phyloP scores from a whole-genome alignment of 2,113 vertebrate species.

The Maccullochella peelii region DNA sequence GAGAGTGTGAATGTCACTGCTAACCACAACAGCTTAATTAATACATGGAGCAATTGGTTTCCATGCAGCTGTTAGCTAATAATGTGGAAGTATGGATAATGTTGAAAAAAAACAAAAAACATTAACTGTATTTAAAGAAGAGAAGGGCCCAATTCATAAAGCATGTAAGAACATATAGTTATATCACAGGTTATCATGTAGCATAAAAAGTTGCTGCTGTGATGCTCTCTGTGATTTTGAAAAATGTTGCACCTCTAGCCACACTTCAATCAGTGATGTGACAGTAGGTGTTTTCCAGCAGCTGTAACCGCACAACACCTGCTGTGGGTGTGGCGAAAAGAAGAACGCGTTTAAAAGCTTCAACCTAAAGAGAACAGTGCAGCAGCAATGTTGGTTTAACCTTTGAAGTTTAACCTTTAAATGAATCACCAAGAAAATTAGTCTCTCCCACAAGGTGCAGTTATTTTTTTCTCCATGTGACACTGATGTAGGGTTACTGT shows the following conservation, averaged over 20 bases:
- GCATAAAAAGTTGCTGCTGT: not conserved
- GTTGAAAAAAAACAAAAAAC: not conserved
- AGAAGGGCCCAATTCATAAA: not conserved
- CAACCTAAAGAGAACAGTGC: not conserved
- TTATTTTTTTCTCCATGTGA: not conserved
- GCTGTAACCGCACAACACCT: conserved; percentile 9
- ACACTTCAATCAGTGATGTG: conserved; percentile 14
- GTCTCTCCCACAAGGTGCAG: not conserved
- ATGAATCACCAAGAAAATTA: conserved; percentile 5
- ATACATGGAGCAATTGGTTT: conserved; percentile 10
- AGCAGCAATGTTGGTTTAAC: conserved; percentile 13
- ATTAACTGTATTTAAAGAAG: not conserved
- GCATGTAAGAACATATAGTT: not conserved
- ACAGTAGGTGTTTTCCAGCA: conserved; percentile 2
- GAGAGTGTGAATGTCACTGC: conserved; percentile 1
- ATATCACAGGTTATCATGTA: not conserved
- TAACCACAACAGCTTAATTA: conserved; percentile 5
- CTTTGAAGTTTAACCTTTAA: conserved; percentile 32
- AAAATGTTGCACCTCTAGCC: not conserved
- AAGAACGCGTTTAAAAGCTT: not conserved
- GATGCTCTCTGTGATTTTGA: not conserved
- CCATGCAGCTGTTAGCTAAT: conserved; percentile 31
- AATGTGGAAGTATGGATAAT: not conserved
- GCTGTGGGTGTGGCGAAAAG: not conserved
- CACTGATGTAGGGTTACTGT: not conserved